A percentile compares a stretch with the other conserved stretches of the same genome.
phyloP scores from a whole-genome alignment of 2,888 invertebrate genomes.

The Pardosa pseudoannulata region DNA sequence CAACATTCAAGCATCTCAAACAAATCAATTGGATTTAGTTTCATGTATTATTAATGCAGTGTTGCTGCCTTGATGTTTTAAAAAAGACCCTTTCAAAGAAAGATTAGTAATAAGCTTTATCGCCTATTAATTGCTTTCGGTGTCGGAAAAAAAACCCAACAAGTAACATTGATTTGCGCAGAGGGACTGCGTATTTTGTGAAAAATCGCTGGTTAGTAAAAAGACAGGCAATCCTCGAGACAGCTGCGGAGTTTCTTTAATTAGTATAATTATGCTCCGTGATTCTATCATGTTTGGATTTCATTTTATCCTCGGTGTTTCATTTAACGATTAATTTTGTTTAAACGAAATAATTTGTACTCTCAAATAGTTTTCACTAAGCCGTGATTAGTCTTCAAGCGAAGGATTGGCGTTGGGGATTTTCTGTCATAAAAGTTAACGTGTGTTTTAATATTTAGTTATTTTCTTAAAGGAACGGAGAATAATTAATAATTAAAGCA shows the following conservation, averaged over 20 bases:
- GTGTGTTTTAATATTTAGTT: neutral
- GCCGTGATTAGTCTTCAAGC: neutral
- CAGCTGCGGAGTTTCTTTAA: neutral
- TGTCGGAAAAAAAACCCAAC: neutral
- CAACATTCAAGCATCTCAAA: too few relatives aligned
- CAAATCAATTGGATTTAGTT: too few relatives aligned
- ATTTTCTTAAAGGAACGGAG: neutral
- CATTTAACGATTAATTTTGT: neutral
- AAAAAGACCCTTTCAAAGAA: neutral
- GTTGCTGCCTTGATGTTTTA: too few relatives aligned
- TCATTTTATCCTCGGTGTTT: neutral
- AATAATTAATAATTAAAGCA: neutral
- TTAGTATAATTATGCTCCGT: neutral
- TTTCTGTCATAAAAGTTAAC: constrained; percentile 1
- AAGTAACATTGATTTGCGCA: neutral
- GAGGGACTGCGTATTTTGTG: neutral
- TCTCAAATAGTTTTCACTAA: neutral
- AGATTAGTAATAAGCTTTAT: neutral
- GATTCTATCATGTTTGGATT: neutral
- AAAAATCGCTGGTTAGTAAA: neutral
- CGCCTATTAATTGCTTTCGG: neutral
- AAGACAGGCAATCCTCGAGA: neutral
- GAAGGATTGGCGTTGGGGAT: neutral
- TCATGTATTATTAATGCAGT: too few relatives aligned
- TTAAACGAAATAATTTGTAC: neutral